Percentiles rank a stretch among this genome's conserved stretches.
phyloP scores from a whole-genome alignment of 1,140 invertebrate genomes.

The Muscidifurax raptorellus region DNA sequence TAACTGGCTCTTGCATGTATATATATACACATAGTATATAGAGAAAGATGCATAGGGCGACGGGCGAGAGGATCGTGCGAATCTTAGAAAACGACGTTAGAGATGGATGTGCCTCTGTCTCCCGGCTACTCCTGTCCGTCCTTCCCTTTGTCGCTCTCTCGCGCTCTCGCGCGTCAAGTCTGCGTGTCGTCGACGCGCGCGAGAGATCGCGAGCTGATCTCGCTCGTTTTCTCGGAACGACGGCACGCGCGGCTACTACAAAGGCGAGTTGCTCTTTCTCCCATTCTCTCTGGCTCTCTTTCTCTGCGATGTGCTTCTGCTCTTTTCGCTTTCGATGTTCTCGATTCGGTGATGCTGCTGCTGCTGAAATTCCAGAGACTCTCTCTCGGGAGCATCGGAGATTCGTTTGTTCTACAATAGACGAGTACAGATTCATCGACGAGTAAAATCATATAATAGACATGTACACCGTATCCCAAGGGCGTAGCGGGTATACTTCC shows the following conservation, averaged over 20 bases:
- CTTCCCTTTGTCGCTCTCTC: slow-evolving; percentile 12
- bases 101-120: slow-evolving; percentile 58
- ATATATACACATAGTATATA: slow-evolving; percentile 21
- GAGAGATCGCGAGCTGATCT: slow-evolving; percentile 56
- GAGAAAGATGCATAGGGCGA: slow-evolving; percentile 13
- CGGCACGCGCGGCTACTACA: slow-evolving; percentile 60
- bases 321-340: slow-evolving; percentile 63
- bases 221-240: slow-evolving; percentile 65
- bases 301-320: not conserved
- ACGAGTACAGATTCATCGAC: not conserved
- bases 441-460: no score
- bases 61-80: slow-evolving; percentile 56
- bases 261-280: slow-evolving; percentile 50
- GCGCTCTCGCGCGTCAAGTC: slow-evolving; percentile 20
- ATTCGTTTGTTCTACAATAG: not conserved
- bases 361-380: slow-evolving; percentile 28
- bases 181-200: not conserved
- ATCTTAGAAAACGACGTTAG: slow-evolving; percentile 58
- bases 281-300: not conserved
- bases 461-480: not conserved
- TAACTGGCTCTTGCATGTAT: slow-evolving; percentile 23
- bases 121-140: not conserved
- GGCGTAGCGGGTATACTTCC: slow-evolving; percentile 58
- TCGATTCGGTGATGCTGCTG: slow-evolving; percentile 49
- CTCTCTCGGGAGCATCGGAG: not conserved